Evolutionary conservation across 2,113 vertebrate genomes (phyloP).

Genomic region (Clarias batrachus): DNA sequence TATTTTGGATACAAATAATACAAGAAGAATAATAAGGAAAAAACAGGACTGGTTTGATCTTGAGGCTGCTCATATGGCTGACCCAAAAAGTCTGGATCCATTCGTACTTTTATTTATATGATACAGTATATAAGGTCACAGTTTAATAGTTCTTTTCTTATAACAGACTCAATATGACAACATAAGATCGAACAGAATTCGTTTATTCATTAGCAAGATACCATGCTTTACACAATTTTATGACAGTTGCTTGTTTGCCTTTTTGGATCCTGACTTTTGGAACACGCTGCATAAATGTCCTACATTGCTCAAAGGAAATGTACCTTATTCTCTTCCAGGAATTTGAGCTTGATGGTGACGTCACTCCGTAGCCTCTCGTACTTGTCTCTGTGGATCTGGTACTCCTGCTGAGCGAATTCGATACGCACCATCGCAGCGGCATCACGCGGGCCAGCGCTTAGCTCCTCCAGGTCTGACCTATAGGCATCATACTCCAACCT

Average conservation of each 20-base stretch:
- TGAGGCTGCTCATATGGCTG: neutral
- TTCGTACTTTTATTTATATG: no score
- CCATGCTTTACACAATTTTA: no score
- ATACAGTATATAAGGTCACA: no score
- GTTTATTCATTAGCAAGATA: no score
- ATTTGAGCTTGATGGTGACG: slow-evolving; percentile 93
- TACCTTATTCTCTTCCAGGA: slow-evolving; percentile 96
- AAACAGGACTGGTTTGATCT: neutral
- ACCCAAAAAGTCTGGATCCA: no score
- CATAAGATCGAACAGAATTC: no score
- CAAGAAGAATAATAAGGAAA: neutral
- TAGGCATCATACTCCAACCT: slow-evolving; percentile 96
- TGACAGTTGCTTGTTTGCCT: no score
- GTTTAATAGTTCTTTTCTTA: no score
- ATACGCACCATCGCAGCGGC: slow-evolving; percentile 81
- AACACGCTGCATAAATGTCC: no score
- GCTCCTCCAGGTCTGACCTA: slow-evolving; percentile 91
- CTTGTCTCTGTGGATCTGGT: slow-evolving; percentile 89
- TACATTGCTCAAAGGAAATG: slow-evolving; percentile 35
- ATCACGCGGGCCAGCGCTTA: slow-evolving; percentile 86
- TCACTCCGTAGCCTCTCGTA: slow-evolving; percentile 91
- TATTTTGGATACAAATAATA: neutral
- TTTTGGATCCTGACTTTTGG: no score
- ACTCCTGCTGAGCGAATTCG: slow-evolving; percentile 86
- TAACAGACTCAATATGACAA: no score